Evolutionary conservation across 2,888 invertebrate species (phyloP).

Genomic region (Acholoe squamosa): DNA sequence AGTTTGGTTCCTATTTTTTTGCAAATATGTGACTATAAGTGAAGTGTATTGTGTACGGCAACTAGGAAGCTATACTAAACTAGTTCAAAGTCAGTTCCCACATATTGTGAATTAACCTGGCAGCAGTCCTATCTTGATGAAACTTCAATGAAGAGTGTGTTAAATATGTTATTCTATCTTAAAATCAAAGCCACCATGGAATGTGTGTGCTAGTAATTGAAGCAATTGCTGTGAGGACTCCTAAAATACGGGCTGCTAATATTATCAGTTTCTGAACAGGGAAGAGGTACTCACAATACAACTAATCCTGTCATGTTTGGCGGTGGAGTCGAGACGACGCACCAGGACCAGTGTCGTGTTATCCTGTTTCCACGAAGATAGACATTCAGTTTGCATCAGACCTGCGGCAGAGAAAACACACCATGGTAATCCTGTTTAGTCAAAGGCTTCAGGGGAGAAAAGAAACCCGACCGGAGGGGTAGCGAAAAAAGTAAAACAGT

Average conservation of each 20-base stretch:
- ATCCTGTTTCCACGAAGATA: conserved; percentile 58
- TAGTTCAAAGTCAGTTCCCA: no score
- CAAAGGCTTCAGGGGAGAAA: not conserved
- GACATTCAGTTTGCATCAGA: conserved; percentile 34
- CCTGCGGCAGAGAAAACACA: conserved; percentile 30
- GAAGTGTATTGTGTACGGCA: no score
- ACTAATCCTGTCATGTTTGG: conserved; percentile 48
- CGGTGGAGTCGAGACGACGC: not conserved
- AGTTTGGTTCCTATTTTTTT: no score
- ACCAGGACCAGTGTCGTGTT: conserved; percentile 61
- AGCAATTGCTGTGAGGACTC: not conserved
- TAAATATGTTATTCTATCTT: no score
- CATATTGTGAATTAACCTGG: no score
- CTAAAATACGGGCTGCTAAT: not conserved
- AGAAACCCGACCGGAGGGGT: not conserved
- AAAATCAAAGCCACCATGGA: not conserved
- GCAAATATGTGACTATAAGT: no score
- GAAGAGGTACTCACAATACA: conserved; percentile 45
- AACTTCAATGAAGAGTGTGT: no score
- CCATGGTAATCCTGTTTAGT: conserved; percentile 3
- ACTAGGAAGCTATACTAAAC: no score
- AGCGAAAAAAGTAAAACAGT: not conserved
- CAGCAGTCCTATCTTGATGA: no score
- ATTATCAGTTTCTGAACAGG: not conserved
- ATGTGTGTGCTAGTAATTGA: not conserved